phyloP scores from a whole-genome alignment of 2,797 vertebrate genomes.

The Microhierax caerulescens region DNA sequence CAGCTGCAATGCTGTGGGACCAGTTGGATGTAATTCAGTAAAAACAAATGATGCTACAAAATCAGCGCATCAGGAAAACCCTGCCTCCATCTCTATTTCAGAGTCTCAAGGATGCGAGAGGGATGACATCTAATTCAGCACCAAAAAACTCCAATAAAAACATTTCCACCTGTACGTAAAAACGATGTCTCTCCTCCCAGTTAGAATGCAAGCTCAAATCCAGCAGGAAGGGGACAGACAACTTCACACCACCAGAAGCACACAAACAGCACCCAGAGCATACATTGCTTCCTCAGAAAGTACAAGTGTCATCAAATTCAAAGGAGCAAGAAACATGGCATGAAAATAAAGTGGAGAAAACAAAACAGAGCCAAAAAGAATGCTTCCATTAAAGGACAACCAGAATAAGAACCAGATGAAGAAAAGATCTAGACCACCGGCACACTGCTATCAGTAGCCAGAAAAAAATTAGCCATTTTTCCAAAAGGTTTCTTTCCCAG shows the following conservation, averaged over 20 bases:
- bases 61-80: background rate
- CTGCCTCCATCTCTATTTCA: background rate
- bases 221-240: background rate
- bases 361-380: background rate
- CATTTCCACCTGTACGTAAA: background rate
- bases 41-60: background rate
- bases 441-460: background rate
- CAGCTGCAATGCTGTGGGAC: background rate
- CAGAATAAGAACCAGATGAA: background rate
- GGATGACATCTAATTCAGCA: background rate
- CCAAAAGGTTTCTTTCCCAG: background rate
- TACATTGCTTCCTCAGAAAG: background rate
- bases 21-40: background rate
- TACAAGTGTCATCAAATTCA: background rate
- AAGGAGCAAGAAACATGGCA: background rate
- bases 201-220: background rate
- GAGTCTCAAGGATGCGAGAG: background rate
- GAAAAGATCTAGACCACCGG: background rate
- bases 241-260: background rate
- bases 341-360: background rate
- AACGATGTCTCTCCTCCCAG: background rate
- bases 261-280: background rate
- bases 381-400: background rate
- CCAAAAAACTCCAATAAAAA: background rate
- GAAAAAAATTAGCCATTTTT: background rate